Conservation (phyloP, 2,888 invertebrate species). For the Pyrochroa serraticornis region DNA sequence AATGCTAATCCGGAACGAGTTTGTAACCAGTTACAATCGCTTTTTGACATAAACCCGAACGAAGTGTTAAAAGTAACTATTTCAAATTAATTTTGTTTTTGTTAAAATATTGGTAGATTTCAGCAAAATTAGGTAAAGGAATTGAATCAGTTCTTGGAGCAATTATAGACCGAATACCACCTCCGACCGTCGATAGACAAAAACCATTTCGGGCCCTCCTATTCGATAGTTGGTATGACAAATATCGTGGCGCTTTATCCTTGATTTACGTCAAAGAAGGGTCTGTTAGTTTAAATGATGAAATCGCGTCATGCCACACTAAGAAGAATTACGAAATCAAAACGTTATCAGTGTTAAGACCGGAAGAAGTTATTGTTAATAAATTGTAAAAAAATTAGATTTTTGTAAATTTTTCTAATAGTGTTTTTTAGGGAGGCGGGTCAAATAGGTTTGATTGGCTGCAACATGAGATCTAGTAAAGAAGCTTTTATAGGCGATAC, state of each 20-base stretch:
- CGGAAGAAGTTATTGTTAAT: constrained; percentile 71
- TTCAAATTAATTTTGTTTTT: constrained; percentile 5
- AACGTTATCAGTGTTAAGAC: constrained; percentile 79
- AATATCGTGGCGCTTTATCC: constrained; percentile 81
- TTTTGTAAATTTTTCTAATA: neutral
- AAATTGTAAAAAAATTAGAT: constrained; percentile 62
- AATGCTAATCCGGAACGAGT: constrained; percentile 87
- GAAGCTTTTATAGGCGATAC: constrained; percentile 83
- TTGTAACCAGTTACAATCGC: constrained; percentile 73
- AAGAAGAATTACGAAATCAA: constrained; percentile 80
- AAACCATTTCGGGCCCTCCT: constrained; percentile 78
- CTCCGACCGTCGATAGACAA: constrained; percentile 67
- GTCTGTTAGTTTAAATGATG: constrained; percentile 71
- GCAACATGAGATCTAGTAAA: constrained; percentile 76
- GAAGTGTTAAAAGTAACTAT: constrained; percentile 73
- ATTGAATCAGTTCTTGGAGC: constrained; percentile 77
- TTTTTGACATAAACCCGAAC: constrained; percentile 80
- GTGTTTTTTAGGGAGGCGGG: constrained; percentile 71
- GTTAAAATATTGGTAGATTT: constrained; percentile 62
- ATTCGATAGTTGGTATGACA: constrained; percentile 95
- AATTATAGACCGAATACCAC: constrained; percentile 79
- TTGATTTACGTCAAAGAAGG: constrained; percentile 83
- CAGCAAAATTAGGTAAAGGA: constrained; percentile 91
- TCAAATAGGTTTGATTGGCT: constrained; percentile 89
- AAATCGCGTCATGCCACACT: constrained; percentile 74